Base-by-base conservation (phyloP, 2,888 invertebrate genomes). In the Volucella inflata region DNA sequence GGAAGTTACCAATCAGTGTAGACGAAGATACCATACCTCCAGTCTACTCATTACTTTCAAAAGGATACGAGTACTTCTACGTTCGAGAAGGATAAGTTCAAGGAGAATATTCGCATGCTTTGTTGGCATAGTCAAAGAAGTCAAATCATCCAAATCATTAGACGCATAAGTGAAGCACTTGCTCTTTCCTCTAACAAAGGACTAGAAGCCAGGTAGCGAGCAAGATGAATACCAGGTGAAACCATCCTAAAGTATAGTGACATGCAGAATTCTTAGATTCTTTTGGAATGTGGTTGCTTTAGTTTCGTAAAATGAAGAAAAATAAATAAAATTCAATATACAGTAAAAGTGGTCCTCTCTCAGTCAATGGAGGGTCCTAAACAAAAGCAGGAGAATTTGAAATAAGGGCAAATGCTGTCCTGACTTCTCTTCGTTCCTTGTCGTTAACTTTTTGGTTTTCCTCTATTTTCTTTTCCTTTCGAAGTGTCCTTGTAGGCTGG, bases 131-230 rank as follows among this genome's bases (percentile, higher is more conserved):
- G 3, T 42, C 11, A 51, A 68, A 65, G 30, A 21, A 65, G 72
- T 71, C 40, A 65, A 72, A 59, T 79, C 71, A 72, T 72, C 51
- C 71, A 72, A 72, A 42, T 44, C 65, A 65, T 72, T 79, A 38
- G 38, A 50, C 77, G 51, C 11, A 38, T 14, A 60, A 50, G 59
- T 17, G 30, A 30, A 30, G 6, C 30, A 30, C 30, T 0, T 30
- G 30, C 30, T 6, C 30, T 30, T 21, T 30, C 6, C 30, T 30
- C 6, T 30, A 30, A 30, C 30, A 30, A 30, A 30, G 6, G 30
- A 30, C 30, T 30, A 30, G 6, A 4, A 30, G 30, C 4, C 30
- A 30, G 30, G 30, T 30, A 30, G 6, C 6, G 30, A 30, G 30
- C 6, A n/a, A n/a, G n/a, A n/a, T n/a, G n/a, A n/a, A n/a, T n/a